A percentile compares a stretch with the other conserved stretches of the same genome.
Conservation (phyloP, 2,113 vertebrate species). For the Crotalus horridus region DNA sequence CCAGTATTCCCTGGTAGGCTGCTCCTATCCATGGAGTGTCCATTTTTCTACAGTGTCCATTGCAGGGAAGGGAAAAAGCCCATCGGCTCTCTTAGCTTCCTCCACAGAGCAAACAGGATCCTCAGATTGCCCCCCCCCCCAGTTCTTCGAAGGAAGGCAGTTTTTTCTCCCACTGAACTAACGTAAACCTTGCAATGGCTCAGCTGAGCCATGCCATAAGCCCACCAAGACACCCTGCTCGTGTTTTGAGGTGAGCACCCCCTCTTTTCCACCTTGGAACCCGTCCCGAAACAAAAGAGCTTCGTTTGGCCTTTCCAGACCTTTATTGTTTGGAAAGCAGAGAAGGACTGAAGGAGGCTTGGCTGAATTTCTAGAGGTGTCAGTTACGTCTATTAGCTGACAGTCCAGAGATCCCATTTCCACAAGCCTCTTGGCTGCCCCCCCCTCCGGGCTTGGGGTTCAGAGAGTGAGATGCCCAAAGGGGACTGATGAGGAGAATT, state of each 20-base stretch:
- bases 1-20: background rate
- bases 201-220: background rate
- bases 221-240: background rate
- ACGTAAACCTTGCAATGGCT: background rate
- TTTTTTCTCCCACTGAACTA: background rate
- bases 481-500: background rate
- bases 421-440: background rate
- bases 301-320: background rate
- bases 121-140: background rate
- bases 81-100: background rate
- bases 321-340: background rate
- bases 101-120: background rate
- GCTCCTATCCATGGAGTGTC: background rate
- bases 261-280: background rate
- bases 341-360: background rate
- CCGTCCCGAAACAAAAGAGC: background rate
- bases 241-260: background rate
- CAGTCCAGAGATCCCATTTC: background rate
- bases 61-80: background rate
- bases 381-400: background rate
- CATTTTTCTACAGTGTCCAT: background rate
- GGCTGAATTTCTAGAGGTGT: background rate
- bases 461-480: background rate
- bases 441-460: background rate
- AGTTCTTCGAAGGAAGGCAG: background rate